These are phyloP conservation scores for Hydropsyche tenuis DNA, from an alignment of 1,140 invertebrate species.

Conservation along the genomic window DNA sequence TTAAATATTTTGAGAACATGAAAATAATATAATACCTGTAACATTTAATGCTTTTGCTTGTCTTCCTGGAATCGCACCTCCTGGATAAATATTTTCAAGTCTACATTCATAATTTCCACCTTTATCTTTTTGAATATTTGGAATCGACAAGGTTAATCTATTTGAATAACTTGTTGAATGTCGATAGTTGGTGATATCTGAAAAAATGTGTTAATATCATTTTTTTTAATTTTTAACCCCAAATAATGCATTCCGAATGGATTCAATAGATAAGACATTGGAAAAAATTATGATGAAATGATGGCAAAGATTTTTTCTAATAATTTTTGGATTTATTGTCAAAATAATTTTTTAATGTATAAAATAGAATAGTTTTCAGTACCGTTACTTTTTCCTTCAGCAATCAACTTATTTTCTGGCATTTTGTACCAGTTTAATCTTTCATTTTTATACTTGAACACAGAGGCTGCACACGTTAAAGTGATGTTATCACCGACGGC, in stretches of 20 bases:
- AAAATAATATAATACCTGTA: too few relatives aligned
- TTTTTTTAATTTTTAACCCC: too few relatives aligned
- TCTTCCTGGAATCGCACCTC: conserved; percentile 46
- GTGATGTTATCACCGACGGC: conserved; percentile 62
- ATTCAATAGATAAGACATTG: too few relatives aligned
- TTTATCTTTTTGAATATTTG: neutral
- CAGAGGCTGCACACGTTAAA: conserved; percentile 64
- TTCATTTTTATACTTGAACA: conserved; percentile 58
- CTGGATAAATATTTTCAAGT: conserved; percentile 38
- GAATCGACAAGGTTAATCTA: neutral
- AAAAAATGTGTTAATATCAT: neutral
- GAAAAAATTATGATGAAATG: too few relatives aligned
- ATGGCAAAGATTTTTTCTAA: too few relatives aligned
- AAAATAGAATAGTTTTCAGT: neutral
- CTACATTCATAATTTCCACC: conserved; percentile 1
- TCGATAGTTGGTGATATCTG: neutral
- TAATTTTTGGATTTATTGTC: too few relatives aligned
- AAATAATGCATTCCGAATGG: too few relatives aligned
- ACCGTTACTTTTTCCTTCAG: conserved; percentile 43
- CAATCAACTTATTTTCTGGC: neutral
- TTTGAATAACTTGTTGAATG: neutral
- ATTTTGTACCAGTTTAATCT: conserved; percentile 49
- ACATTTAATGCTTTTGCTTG: too few relatives aligned
- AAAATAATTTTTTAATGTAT: neutral
- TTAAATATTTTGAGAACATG: too few relatives aligned